These are phyloP conservation scores for Ernsta delagoae DNA, from an alignment of 2,888 invertebrate genomes.

Conservation along the genomic window DNA sequence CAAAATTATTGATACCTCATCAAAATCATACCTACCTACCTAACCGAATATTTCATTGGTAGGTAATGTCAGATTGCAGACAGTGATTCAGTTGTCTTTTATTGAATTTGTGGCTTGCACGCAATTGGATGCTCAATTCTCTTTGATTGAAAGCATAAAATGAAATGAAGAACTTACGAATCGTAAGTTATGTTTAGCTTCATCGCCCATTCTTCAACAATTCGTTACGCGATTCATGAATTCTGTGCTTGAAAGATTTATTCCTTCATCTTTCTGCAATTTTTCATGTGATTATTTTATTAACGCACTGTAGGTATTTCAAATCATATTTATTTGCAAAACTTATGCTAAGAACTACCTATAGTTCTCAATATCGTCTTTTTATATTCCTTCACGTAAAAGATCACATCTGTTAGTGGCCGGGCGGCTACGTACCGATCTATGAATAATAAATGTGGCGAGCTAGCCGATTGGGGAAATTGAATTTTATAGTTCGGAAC, in stretches of 20 bases:
- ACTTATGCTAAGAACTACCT: not conserved
- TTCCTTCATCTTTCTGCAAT: slow-evolving; percentile 2
- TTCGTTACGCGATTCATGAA: slow-evolving; percentile 17
- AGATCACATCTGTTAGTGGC: slow-evolving; percentile 83
- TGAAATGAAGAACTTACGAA: slow-evolving; percentile 6
- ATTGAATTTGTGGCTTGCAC: slow-evolving; percentile 11
- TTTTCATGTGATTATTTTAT: not conserved
- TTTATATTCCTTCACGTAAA: slow-evolving; percentile 83
- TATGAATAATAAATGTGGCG: slow-evolving; percentile 84
- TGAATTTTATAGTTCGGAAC: slow-evolving; percentile 84
- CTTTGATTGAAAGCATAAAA: slow-evolving; percentile 32
- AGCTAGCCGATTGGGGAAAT: slow-evolving; percentile 83
- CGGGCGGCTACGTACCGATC: slow-evolving; percentile 78
- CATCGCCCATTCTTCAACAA: slow-evolving; percentile 7
- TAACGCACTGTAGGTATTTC: not conserved
- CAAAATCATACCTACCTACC: slow-evolving; percentile 51
- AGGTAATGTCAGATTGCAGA: slow-evolving; percentile 9
- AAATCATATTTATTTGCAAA: slow-evolving; percentile 11
- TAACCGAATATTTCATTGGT: slow-evolving; percentile 49
- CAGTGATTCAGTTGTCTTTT: slow-evolving; percentile 23
- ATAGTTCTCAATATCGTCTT: slow-evolving; percentile 56
- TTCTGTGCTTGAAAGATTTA: slow-evolving; percentile 6
- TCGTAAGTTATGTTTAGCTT: slow-evolving; percentile 9
- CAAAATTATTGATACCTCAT: slow-evolving; percentile 60
- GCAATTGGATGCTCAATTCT: slow-evolving; percentile 2